Percentiles rank a stretch among this genome's conserved stretches.
These are phyloP conservation scores for Oreocharis arfaki DNA, from an alignment of 2,113 vertebrate species.

Conservation along the genomic window DNA sequence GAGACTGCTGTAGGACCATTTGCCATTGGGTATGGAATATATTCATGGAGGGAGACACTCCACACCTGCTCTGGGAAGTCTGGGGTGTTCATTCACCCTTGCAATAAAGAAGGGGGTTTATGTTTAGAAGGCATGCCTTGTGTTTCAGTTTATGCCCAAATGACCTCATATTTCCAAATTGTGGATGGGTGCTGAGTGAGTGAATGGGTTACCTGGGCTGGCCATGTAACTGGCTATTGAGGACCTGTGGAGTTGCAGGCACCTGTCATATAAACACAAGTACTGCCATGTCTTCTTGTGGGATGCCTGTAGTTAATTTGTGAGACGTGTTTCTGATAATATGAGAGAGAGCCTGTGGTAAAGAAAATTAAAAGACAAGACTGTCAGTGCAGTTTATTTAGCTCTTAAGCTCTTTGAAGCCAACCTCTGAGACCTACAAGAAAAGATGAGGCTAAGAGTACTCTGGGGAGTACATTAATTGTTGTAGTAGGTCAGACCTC, in stretches of 20 bases:
- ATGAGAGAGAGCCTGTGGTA: neutral
- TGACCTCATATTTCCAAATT: neutral
- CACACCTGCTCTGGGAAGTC: neutral
- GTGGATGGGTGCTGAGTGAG: neutral
- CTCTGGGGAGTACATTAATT: neutral
- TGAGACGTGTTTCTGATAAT: neutral
- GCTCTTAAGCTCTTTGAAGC: neutral
- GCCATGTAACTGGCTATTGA: neutral
- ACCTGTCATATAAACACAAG: neutral
- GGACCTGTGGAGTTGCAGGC: neutral
- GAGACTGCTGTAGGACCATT: neutral
- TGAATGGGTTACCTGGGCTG: neutral
- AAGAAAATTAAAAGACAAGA: neutral
- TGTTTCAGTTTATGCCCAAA: neutral
- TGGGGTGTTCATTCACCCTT: neutral
- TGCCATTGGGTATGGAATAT: neutral
- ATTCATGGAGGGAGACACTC: neutral
- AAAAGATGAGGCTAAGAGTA: neutral
- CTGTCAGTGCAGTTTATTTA: neutral
- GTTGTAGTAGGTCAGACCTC: neutral
- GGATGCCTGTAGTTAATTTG: neutral
- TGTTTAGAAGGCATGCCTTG: neutral
- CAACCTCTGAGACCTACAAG: neutral
- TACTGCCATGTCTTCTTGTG: neutral
- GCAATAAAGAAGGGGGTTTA: neutral